These are phyloP conservation scores for Rhynchonycteris naso DNA, from an alignment of 2,797 vertebrate species.

Conservation along the genomic window DNA sequence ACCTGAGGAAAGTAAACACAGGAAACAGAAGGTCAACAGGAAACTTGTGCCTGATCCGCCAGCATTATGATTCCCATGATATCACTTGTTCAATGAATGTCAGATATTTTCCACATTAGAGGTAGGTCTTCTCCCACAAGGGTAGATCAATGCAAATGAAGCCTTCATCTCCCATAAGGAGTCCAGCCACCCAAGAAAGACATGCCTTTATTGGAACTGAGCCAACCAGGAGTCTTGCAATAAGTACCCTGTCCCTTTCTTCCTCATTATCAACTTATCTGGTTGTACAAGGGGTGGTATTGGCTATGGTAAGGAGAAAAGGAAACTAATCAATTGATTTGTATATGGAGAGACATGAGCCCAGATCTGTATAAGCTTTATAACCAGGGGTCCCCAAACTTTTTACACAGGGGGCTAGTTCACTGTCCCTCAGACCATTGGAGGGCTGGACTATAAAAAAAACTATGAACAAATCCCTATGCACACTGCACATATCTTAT, in stretches of 20 bases:
- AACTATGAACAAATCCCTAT: too few species aligned
- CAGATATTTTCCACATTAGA: background rate
- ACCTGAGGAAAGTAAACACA: conserved; percentile 73
- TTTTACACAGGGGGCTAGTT: too few species aligned
- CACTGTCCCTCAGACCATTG: too few species aligned
- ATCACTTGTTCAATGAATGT: background rate
- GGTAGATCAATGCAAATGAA: background rate
- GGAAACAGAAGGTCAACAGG: conserved; percentile 58
- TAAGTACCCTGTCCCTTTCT: background rate
- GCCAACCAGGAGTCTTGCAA: background rate
- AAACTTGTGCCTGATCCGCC: background rate
- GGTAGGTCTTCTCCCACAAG: conserved; percentile 15
- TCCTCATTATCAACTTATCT: conserved; percentile 14
- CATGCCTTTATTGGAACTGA: background rate
- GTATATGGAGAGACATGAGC: background rate
- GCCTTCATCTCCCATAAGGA: background rate
- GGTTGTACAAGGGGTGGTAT: background rate
- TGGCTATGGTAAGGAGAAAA: background rate
- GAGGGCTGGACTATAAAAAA: too few species aligned
- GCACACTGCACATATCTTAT: too few species aligned
- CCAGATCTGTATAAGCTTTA: conserved; percentile 7
- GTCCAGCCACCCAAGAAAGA: background rate
- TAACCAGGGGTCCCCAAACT: too few species aligned
- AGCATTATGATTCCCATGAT: background rate
- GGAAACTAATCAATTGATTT: conserved; percentile 35